phyloP scores from a whole-genome alignment of 2,113 vertebrate species.

The Podiceps cristatus region DNA sequence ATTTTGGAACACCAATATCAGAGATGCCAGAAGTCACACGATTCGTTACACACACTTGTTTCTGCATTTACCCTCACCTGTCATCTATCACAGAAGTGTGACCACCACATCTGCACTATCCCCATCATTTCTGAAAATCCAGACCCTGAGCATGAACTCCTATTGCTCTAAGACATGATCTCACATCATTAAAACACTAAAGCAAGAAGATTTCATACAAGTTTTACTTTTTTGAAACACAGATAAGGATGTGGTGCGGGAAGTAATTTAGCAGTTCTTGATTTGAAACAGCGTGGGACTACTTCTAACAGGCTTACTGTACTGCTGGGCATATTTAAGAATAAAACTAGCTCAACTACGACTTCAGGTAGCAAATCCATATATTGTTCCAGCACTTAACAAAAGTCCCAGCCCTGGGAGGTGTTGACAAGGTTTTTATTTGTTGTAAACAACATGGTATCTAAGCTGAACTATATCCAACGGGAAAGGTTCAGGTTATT shows the following conservation, averaged over 20 bases:
- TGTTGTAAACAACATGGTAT: not conserved
- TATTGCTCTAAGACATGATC: not conserved
- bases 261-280: not conserved
- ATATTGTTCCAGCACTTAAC: not conserved
- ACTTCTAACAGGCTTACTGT: not conserved
- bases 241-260: not conserved
- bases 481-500: not conserved
- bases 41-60: not conserved
- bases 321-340: not conserved
- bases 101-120: not conserved
- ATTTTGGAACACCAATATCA: not conserved
- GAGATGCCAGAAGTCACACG: not conserved
- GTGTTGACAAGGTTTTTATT: not conserved
- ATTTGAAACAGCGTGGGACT: not conserved
- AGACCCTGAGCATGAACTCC: not conserved
- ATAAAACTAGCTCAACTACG: fast-evolving
- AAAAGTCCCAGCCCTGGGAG: not conserved
- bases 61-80: not conserved
- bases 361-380: fast-evolving
- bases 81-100: fast-evolving
- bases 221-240: not conserved
- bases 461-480: not conserved
- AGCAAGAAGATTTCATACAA: not conserved
- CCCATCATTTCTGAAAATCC: not conserved
- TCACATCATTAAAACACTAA: not conserved